Conservation (phyloP, 2,797 vertebrate species). For the Hydrolagus colliei region DNA sequence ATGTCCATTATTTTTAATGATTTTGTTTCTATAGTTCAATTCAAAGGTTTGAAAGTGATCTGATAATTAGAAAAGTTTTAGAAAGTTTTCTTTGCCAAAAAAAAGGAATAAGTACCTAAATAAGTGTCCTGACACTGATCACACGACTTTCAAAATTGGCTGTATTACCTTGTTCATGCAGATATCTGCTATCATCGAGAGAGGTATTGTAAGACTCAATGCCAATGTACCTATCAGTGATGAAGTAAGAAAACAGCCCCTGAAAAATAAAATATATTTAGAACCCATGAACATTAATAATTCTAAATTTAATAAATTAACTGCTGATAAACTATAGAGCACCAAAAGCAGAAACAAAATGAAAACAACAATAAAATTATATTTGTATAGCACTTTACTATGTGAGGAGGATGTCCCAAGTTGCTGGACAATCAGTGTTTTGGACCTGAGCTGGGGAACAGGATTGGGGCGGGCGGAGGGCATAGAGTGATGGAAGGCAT, state of each 20-base stretch:
- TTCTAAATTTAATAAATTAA: neutral
- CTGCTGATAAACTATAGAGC: too few species aligned
- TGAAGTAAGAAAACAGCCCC: slow-evolving; percentile 96
- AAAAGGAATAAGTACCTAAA: neutral
- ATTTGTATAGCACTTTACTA: too few species aligned
- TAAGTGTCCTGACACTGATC: neutral
- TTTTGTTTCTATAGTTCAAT: neutral
- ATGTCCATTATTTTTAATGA: too few species aligned
- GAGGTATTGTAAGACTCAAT: slow-evolving; percentile 89
- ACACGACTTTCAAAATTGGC: neutral
- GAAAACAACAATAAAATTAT: too few species aligned
- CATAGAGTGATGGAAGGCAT: too few species aligned
- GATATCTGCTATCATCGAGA: slow-evolving; percentile 90
- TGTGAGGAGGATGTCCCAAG: too few species aligned
- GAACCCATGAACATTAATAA: neutral
- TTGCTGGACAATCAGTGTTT: too few species aligned
- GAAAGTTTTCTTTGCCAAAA: neutral
- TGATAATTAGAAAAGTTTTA: neutral
- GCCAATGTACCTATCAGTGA: slow-evolving; percentile 90
- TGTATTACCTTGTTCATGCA: slow-evolving; percentile 85
- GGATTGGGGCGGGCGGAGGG: too few species aligned
- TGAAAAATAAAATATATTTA: slow-evolving; percentile 44
- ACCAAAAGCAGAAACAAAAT: too few species aligned
- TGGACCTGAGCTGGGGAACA: too few species aligned
- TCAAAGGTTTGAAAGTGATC: neutral